phyloP scores from a whole-genome alignment of 2,797 vertebrate genomes.

The Pogonophryne albipinna region DNA sequence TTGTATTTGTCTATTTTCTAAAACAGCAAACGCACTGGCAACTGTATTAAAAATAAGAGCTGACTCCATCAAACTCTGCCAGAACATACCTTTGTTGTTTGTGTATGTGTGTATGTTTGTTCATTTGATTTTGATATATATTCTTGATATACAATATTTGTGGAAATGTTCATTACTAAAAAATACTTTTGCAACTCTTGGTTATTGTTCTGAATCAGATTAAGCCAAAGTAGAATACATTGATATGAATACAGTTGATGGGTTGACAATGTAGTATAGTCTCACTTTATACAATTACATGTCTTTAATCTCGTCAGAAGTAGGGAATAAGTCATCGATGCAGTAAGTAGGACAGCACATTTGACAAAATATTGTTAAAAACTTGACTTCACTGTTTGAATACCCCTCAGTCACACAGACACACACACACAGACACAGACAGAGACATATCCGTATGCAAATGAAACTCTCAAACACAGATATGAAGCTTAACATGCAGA shows the following conservation, averaged over 20 bases:
- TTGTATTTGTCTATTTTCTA: neutral
- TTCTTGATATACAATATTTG: neutral
- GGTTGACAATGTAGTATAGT: neutral
- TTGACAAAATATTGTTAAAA: neutral
- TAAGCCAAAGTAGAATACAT: neutral
- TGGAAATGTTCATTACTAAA: neutral
- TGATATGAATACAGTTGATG: neutral
- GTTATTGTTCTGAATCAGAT: neutral
- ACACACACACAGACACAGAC: slow-evolving; percentile 13
- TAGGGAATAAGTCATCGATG: neutral
- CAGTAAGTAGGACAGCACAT: neutral
- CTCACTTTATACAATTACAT: neutral
- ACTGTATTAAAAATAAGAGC: neutral
- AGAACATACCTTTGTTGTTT: neutral
- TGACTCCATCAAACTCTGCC: neutral
- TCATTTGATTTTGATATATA: slow-evolving; percentile 9
- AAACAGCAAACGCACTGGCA: neutral
- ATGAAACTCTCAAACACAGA: neutral
- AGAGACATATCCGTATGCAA: slow-evolving; percentile 5
- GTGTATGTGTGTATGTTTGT: neutral
- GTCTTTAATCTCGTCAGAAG: neutral
- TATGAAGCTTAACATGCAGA: too few species aligned
- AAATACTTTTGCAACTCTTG: neutral
- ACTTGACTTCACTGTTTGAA: neutral
- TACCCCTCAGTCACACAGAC: neutral